Evolutionary conservation across 37 sponge, comb jelly and placozoan genomes (phyloP), one percentile per base, ranked within the genome.

Genomic region (Geodia barretti): DNA sequence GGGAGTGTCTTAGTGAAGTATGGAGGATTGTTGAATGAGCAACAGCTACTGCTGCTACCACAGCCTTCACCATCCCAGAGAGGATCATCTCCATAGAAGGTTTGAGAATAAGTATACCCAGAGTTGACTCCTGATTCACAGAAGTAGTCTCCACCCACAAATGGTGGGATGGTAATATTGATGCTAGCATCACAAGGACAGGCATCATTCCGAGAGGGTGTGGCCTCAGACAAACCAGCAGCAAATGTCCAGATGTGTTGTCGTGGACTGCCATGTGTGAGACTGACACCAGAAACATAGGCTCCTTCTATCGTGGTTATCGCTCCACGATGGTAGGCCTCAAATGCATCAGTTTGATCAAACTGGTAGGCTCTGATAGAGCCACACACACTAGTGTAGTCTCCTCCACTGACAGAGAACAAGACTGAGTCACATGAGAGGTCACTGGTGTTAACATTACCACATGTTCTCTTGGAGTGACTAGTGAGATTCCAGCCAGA

Each of bases 231-330:
- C n/a, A 9, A 28, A 28, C 28, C 74, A 73, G 43, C 58, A 39
- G 17, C 74, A 39, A 73, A 73, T 32, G 74, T 73, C 74, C 74
- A 62, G 4, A 77, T 60, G 29, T 77, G 64, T 4, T 32, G 21
- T 38, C 63, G 61, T 9, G 78, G 63, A 33, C 28, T 21, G 5
- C 64, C 64, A 62, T 77, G 37, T 7, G 63, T 62, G 32, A 77
- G 19, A 29, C 78, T 62, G 37, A 65, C 54, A 24, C 60, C 81
- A 74, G 76, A 74, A 2, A 74, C 83, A 30, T 73, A 41, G 39
- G 20, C 60, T 20, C 60, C 41, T 20, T 62, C 64, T 28, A 62
- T 62, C 26, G 7, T 5, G 8, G n/a, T 62, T n/a, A 28, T 62
- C 26, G n/a, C 64, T 3, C 3, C 3, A 9, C 26, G 64, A 62